Evolutionary conservation across 1,140 invertebrate species (phyloP), one percentile per base, ranked within the genome.

Genomic region (Drosophila paulistorum): DNA sequence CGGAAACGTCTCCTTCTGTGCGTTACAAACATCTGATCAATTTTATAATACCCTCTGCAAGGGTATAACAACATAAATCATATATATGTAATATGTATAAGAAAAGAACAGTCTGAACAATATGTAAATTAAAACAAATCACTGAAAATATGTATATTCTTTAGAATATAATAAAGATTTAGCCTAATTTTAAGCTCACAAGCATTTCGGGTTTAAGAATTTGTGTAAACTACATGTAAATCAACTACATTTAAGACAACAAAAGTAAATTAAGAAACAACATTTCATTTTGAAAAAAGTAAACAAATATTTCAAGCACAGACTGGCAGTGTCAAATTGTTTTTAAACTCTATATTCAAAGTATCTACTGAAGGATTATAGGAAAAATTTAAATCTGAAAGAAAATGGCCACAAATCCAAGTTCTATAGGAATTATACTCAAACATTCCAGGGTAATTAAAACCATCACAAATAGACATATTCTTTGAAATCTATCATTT

Each of bases 21-120:
- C n/a, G n/a, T n/a, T n/a, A n/a, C n/a, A n/a, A n/a, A n/a, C n/a
- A n/a, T n/a, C n/a, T n/a, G n/a, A n/a, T n/a, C n/a, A n/a, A n/a
- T n/a, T n/a, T n/a, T n/a, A n/a, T n/a, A n/a, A n/a, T n/a, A n/a
- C n/a, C n/a, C n/a, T n/a, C n/a, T n/a, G n/a, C n/a, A n/a, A n/a
- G n/a, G n/a, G n/a, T n/a, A n/a, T n/a, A n/a, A n/a, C n/a, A 54
- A 79, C 55, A 70, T 63, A 51, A 23, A 14, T 10, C 41, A 59
- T 65, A 59, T 67, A 63, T 67, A 65, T 65, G 45, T 74, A 66
- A 41, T 79, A 79, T 65, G 61, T 59, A 55, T 74, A 66, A 58
- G 57, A 41, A 84, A 68, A 76, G 58, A 68, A 85, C 74, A 86
- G 82, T 85, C 82, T 85, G 82, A 85, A 72, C 35, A 63, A 79